Base-by-base conservation (phyloP, 2,797 vertebrate genomes). In the Gephyroberyx darwinii region DNA sequence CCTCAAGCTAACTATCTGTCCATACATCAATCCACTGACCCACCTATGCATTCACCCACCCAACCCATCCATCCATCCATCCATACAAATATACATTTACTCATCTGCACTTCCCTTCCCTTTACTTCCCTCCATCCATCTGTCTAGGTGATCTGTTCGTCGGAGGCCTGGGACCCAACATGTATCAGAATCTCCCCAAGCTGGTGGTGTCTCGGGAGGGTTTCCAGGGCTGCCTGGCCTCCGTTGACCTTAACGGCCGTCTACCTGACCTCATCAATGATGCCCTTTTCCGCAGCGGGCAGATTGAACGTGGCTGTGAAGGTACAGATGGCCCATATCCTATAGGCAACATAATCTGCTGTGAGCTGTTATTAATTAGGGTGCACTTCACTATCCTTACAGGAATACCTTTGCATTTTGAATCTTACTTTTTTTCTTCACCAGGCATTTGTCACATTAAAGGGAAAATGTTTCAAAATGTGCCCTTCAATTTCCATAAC, bases 251-350 rank as follows among this genome's bases (percentile, higher is more conserved):
- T 69, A 99, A 99, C 1, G 97, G 97, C 5, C 96, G 96, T 7
- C 94, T 99, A 82, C 97, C 98, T 17, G 97, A 99, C 89, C 95
- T 99, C 72, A 98, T 99, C 91, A 97, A 93, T 0, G 96, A 99
- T 0, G 96, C 98, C 17, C 90, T 98, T 68, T 97, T 98, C 86
- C 95, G 95, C 84, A 98, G 96, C 0, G 97, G 98, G 41, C 98
- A 98, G 94, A 95, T 99, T 0, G 98, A 98, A 52, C 96, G 97
- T 0, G 97, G 97, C 88, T 99, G 98, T 4, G 98, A 99, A 96
- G 98, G 98, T 99, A 96, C 70, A 66, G 71, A 78, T 64, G 68
- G 56, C 69, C 72, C 73, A 59, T 56, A 63, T 81, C 53, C 2
- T 53, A 45, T 6, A 39, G 56, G 74, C 81, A 54, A 75, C 66